Evolutionary conservation across 2,888 invertebrate species (phyloP), one percentile per base, ranked within the genome.

Genomic region (Altica lythri): DNA sequence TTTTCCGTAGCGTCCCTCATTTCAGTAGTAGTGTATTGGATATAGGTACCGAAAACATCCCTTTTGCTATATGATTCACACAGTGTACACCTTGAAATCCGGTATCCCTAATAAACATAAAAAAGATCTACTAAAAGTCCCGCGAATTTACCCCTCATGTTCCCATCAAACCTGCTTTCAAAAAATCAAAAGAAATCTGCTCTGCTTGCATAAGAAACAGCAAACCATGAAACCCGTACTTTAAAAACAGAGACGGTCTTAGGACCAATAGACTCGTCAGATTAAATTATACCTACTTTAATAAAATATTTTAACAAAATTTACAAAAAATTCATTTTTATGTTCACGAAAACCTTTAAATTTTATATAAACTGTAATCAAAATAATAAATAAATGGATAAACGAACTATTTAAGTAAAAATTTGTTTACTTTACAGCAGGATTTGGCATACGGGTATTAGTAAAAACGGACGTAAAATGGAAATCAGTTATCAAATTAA

Each of bases 31-130:
- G 16, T 17, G 16, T n/a, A n/a, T 6, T 10, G 37, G 13, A 10
- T 29, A 29, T n/a, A 29, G 9, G 29, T n/a, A 29, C 29, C 29
- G 10, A 10, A 29, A 29, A 29, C 29, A 29, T 29, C 29, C 10
- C 10, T 29, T 29, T n/a, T n/a, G n/a, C n/a, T n/a, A n/a, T n/a
- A n/a, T n/a, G n/a, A n/a, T n/a, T n/a, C n/a, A n/a, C n/a, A n/a
- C n/a, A n/a, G 19, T 9, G 22, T 8, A 30, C 48, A 48, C 48
- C 48, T 48, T 48, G 48, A 48, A 48, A 48, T 48, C 48, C 38
- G 48, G 48, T 48, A 48, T 40, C 38, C 48, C 48, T 38, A 38
- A 48, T 48, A 48, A 30, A 10, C 38, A 6, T 29, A 30, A 48
- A 48, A 43, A 48, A 48, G 40, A 48, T 40, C 30, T 48, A 25